A percentile compares a stretch with the other conserved stretches of the same genome.
Evolutionary conservation across 1,140 invertebrate species (phyloP).

Genomic region (Oryctes rhinoceros): DNA sequence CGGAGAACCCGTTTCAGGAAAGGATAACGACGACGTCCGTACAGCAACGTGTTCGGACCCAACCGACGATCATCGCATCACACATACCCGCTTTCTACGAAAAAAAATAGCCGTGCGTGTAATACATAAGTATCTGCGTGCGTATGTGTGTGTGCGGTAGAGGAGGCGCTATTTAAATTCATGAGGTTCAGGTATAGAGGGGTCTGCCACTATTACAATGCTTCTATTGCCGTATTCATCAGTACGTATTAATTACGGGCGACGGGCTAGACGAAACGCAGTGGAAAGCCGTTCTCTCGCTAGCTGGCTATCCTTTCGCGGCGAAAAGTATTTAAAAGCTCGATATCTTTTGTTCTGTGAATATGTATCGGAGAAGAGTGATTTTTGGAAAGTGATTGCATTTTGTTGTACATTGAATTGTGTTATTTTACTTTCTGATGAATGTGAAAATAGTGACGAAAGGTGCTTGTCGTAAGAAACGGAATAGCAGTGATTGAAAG

Average conservation of each 20-base stretch:
- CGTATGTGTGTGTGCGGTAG: background rate
- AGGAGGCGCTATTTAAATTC: constrained; percentile 18
- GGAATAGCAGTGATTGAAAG: no score
- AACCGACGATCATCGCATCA: background rate
- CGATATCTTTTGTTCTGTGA: no score
- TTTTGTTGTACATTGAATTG: no score
- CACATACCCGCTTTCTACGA: constrained; percentile 8
- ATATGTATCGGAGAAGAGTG: no score
- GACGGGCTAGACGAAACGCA: constrained; percentile 2
- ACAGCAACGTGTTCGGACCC: background rate
- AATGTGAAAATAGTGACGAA: no score
- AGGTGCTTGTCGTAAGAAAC: no score
- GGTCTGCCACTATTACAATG: constrained; percentile 8
- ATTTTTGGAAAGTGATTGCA: no score
- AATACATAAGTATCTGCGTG: background rate
- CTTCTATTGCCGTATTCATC: constrained; percentile 14
- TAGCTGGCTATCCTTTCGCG: no score
- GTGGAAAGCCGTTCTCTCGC: no score
- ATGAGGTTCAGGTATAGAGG: constrained; percentile 21
- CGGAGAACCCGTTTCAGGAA: background rate
- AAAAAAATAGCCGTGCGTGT: constrained; percentile 20
- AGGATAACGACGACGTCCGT: background rate
- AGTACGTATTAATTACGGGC: constrained; percentile 12
- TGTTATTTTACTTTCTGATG: no score
- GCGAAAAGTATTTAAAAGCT: no score